Percentiles rank a stretch among this genome's conserved stretches.
phyloP scores from a whole-genome alignment of 2,888 invertebrate species.

The Cephus spinipes region DNA sequence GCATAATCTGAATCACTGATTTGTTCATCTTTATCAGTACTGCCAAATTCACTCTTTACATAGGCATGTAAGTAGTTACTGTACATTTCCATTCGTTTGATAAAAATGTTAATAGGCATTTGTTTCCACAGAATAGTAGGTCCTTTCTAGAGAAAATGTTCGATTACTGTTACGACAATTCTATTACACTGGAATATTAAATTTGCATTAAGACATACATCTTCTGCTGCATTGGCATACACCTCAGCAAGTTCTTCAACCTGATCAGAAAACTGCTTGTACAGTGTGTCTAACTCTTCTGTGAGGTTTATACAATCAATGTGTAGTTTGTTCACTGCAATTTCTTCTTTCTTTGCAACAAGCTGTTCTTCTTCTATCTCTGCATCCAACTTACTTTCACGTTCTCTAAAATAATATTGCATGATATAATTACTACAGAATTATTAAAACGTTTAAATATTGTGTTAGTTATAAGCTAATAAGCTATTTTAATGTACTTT shows the following conservation, averaged over 20 bases:
- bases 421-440: not conserved
- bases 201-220: conserved; percentile 39
- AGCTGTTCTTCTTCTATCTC: conserved; percentile 33
- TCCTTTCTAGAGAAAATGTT: conserved; percentile 45
- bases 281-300: conserved; percentile 41
- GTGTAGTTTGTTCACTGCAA: conserved; percentile 40
- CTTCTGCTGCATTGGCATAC: conserved; percentile 50
- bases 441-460: not conserved
- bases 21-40: conserved; percentile 23
- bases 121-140: conserved; percentile 55
- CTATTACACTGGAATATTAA: conserved; percentile 1
- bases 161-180: not conserved
- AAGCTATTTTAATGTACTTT: conserved; percentile 40
- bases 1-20: conserved; percentile 38
- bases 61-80: conserved; percentile 49
- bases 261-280: conserved; percentile 42
- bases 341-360: conserved; percentile 37
- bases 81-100: conserved; percentile 56
- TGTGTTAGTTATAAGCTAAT: not conserved
- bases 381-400: conserved; percentile 27
- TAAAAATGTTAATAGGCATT: conserved; percentile 54
- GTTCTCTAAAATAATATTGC: not conserved
- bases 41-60: conserved; percentile 50
- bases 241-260: conserved; percentile 46
- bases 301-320: conserved; percentile 37